Base-by-base conservation (phyloP, 2,113 vertebrate species). In the Tetraodon nigroviridis region DNA sequence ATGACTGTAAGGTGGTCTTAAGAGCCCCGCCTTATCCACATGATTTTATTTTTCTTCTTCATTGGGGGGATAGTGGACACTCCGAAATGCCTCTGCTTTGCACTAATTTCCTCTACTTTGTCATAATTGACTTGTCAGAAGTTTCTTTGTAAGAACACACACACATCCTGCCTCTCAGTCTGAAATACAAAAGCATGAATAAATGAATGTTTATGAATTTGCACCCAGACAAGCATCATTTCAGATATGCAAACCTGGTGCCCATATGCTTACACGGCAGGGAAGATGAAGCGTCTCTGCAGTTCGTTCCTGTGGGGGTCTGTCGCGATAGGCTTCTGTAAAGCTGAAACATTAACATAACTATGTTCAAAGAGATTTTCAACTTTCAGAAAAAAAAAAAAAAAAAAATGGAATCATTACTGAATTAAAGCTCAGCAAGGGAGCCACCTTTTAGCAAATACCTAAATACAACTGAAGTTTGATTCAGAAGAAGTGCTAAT, bases 291-390 rank as follows among this genome's bases (percentile, higher is more conserved):
- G 64, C 7, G 71, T 61, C 50, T 49, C 49, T 21, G 45, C 37
- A 53, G 58, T 51, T 50, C 7, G 41, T 61, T 73, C 64, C 67
- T 61, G 50, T 1, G 76, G 76, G 73, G 66, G 53, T 73, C 61
- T 16, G 59, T 54, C 53, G 67, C 55, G 70, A 65, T 52, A 49
- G 19, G 50, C 51, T 37, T 16, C 37, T 67, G 27, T 16, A 58
- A 79, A 81, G 69, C 69, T 72, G 62, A 61, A 59, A n/a, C 64
- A 66, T 72, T 68, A 63, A 54, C 50, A 53, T 59, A 63, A 50
- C 40, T 56, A 55, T 64, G 61, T 71, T 76, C 44, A 6, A 63
- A 58, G 62, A 41, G 29, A 69, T 65, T 49, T 16, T 69, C 65
- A 64, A 53, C 52, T 58, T 65, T 3, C 21, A 48, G 73, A 41